Evolutionary conservation across 2,797 vertebrate genomes (phyloP).

Genomic region (Microchirus variegatus): DNA sequence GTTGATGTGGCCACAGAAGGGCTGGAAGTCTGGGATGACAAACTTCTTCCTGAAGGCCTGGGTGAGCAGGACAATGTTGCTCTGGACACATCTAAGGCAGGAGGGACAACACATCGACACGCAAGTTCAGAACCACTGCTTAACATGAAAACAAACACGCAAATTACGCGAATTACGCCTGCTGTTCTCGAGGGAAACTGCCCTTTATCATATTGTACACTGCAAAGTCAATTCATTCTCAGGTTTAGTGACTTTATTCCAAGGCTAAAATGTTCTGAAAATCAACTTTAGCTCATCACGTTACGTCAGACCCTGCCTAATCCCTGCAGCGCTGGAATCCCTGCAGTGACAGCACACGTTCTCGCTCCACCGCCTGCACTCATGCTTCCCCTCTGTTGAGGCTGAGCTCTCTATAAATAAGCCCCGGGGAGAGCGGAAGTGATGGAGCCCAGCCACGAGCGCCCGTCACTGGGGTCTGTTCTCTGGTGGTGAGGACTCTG

Average conservation of each 20-base stretch:
- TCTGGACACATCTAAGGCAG: slow-evolving; percentile 91
- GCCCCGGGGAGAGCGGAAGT: slow-evolving; percentile 37
- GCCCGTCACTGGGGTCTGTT: slow-evolving; percentile 19
- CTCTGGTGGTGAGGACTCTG: slow-evolving; percentile 1
- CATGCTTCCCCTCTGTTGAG: slow-evolving; percentile 37
- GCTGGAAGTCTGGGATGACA: slow-evolving; percentile 97
- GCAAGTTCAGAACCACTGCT: too few relatives aligned
- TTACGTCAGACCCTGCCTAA: slow-evolving; percentile 43
- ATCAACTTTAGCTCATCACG: too few relatives aligned
- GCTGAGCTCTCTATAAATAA: slow-evolving; percentile 68
- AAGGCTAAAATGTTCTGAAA: too few relatives aligned
- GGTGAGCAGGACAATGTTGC: slow-evolving; percentile 97
- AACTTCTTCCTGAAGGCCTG: slow-evolving; percentile 99
- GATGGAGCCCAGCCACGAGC: slow-evolving; percentile 52
- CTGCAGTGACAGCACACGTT: slow-evolving; percentile 42
- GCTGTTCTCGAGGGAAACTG: too few relatives aligned
- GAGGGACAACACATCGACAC: not conserved
- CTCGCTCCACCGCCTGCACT: slow-evolving; percentile 17
- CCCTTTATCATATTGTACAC: too few relatives aligned
- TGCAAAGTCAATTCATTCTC: too few relatives aligned
- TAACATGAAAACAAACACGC: too few relatives aligned
- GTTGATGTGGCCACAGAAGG: slow-evolving; percentile 94
- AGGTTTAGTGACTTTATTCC: too few relatives aligned
- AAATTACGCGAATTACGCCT: too few relatives aligned
- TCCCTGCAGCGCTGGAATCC: slow-evolving; percentile 55